Conservation (phyloP, 2,888 invertebrate genomes). For the Melanotus villosus region DNA sequence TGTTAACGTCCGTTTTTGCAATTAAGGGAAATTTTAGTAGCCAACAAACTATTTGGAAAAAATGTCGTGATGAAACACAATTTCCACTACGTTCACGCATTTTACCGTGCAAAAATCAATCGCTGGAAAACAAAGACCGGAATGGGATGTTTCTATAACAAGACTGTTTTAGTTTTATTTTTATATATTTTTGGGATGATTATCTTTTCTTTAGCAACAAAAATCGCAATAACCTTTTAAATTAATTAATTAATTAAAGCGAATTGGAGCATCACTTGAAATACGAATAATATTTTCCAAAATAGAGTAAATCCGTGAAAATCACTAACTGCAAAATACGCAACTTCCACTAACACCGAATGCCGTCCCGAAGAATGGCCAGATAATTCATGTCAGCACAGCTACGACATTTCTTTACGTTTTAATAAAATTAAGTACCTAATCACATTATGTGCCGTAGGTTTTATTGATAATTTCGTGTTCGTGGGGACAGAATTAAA, state of each 20-base stretch:
- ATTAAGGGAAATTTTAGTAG: not conserved
- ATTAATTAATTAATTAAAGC: no score
- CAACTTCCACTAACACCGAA: slow-evolving; percentile 7
- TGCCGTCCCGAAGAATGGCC: not conserved
- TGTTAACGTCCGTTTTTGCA: not conserved
- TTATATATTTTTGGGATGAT: no score
- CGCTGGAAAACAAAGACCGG: not conserved
- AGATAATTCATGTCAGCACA: slow-evolving; percentile 29
- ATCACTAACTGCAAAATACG: slow-evolving; percentile 11
- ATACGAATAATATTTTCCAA: no score
- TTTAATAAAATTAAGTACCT: slow-evolving; percentile 48
- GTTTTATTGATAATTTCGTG: slow-evolving; percentile 49
- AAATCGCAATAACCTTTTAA: no score
- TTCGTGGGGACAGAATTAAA: slow-evolving; percentile 38
- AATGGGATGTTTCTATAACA: not conserved
- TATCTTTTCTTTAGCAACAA: no score
- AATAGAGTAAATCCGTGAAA: slow-evolving; percentile 16
- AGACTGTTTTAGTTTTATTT: not conserved
- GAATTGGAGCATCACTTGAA: no score
- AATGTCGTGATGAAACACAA: slow-evolving; percentile 8
- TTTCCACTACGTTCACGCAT: not conserved
- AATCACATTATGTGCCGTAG: slow-evolving; percentile 46
- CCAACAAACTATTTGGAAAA: not conserved
- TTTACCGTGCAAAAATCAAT: slow-evolving; percentile 6
- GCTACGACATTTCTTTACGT: slow-evolving; percentile 37